Conservation (phyloP, 2,888 invertebrate genomes). For the Hydriomena furcata region DNA sequence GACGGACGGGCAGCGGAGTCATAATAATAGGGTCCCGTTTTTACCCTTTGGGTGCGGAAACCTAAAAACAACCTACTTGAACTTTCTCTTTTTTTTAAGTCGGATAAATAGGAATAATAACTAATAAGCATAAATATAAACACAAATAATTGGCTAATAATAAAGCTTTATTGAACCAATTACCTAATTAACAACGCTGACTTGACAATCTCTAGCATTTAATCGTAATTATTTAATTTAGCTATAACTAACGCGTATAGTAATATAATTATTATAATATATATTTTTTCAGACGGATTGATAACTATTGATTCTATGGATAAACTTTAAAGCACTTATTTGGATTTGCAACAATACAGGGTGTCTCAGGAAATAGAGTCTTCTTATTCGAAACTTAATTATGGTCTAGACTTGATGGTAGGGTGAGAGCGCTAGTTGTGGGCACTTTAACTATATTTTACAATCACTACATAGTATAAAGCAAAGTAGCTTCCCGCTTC, state of each 20-base stretch:
- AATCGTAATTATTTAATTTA: slow-evolving; percentile 6
- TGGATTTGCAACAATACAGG: slow-evolving; percentile 14
- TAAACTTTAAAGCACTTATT: slow-evolving; percentile 17
- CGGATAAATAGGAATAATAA: no score
- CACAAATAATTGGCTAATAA: slow-evolving; percentile 6
- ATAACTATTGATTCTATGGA: slow-evolving; percentile 9
- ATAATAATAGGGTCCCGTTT: no score
- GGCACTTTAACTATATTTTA: no score
- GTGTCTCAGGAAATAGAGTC: slow-evolving; percentile 14
- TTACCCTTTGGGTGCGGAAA: no score
- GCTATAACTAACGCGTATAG: slow-evolving; percentile 10
- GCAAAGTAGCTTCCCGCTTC: no score
- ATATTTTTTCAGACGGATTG: slow-evolving; percentile 32
- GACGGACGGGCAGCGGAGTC: no score
- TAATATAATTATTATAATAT: slow-evolving; percentile 19
- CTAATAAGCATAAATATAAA: neutral
- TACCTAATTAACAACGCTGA: slow-evolving; percentile 15
- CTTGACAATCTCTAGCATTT: slow-evolving; percentile 8
- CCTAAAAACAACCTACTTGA: no score
- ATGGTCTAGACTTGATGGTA: no score
- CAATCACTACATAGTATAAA: no score
- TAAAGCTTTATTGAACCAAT: slow-evolving; percentile 26
- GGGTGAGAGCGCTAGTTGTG: no score
- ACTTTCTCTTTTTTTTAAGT: neutral
- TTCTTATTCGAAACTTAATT: no score